These are phyloP conservation scores for Ostrea edulis DNA, from an alignment of 1,140 invertebrate species.

Conservation along the genomic window DNA sequence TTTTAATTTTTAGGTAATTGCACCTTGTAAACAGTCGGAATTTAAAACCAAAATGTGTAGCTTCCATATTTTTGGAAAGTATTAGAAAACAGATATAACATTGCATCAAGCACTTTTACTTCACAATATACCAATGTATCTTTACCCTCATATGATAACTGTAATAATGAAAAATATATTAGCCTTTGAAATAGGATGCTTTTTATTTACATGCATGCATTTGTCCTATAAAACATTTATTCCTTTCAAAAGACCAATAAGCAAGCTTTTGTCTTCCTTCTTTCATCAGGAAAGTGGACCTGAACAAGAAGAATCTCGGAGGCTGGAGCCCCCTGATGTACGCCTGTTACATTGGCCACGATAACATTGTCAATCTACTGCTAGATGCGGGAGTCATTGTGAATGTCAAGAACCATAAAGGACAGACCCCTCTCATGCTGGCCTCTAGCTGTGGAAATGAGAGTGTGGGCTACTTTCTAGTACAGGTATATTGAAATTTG, in stretches of 20 bases:
- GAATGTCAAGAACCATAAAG: constrained; percentile 78
- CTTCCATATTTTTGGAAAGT: no score
- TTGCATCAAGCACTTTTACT: no score
- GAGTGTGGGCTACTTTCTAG: constrained; percentile 75
- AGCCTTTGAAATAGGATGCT: not conserved
- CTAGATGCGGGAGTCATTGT: constrained; percentile 78
- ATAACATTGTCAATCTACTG: constrained; percentile 78
- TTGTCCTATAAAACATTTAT: no score
- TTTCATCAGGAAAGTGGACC: constrained; percentile 65
- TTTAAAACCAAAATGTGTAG: no score
- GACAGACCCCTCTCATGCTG: constrained; percentile 80
- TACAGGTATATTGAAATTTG: constrained; percentile 39
- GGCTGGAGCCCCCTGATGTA: constrained; percentile 83
- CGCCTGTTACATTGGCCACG: constrained; percentile 81
- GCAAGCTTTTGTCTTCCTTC: no score
- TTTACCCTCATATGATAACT: not conserved
- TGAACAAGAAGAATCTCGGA: constrained; percentile 76
- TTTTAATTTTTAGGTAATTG: no score
- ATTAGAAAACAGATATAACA: no score
- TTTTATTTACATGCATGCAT: not conserved
- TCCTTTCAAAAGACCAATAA: no score
- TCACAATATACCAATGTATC: no score
- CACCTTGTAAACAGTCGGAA: no score
- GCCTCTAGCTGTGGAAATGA: constrained; percentile 81
- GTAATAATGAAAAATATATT: not conserved